Evolutionary conservation across 2,797 vertebrate genomes (phyloP), one percentile per base, ranked within the genome.

Genomic region (Danio kyathit): DNA sequence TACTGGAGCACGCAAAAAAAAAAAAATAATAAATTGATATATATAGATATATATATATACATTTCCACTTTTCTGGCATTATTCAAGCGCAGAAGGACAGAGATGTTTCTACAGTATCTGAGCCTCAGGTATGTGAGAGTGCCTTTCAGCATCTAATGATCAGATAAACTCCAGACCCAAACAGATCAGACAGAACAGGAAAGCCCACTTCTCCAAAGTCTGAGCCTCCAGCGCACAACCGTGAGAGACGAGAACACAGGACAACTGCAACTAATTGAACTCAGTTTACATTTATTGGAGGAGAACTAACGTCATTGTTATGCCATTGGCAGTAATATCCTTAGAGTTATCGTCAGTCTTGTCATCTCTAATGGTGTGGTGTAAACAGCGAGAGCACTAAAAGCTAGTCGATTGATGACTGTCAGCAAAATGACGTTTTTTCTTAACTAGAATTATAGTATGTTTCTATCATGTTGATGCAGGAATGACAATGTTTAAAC

Each of bases 91-190:
- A 43, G 17, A 51, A 44, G 10, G 57, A 17, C 64, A 46, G 21
- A 59, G 40, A 65, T 19, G 10, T 49, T 29, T 49, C 41, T 48
- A n/a, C 44, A 76, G 57, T 60, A 72, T 52, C 66, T 52, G 48
- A 65, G 75, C 52, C 59, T 69, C n/a, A 80, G 75, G 51, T 79
- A 66, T 76, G 44, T 52, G 43, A 63, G 76, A 40, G 40, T 4
- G 1, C 64, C 60, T 63, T 52, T 66, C 51, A 56, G 70, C 74
- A 65, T 85, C 59, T 44, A 65, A 73, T 71, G 67, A 76, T 29
- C 21, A 64, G 21, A 74, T 41, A 64, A 67, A 76, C 48, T 41
- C 52, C 77, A 57, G 44, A 76, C 40, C 16, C 59, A 49, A n/a
- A 57, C 63, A 61, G 74, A 76, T 60, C 72, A 60, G 40, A 76